Percentiles rank a stretch among this genome's conserved stretches.
These are phyloP conservation scores for Leptopilina clavipes DNA, from an alignment of 1,140 invertebrate species.

Conservation along the genomic window DNA sequence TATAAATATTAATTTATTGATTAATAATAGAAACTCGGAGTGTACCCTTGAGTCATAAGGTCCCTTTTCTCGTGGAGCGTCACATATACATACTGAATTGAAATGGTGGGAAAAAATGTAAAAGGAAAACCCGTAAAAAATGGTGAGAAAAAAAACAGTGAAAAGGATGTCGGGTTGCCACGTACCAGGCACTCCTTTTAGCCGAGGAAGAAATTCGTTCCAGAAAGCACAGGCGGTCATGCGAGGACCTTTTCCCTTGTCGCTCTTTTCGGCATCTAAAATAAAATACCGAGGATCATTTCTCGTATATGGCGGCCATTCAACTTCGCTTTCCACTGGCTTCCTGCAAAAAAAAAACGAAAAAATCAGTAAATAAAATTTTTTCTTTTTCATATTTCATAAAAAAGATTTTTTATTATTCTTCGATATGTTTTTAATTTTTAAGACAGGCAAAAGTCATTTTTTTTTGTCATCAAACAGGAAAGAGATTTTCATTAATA, in stretches of 20 bases:
- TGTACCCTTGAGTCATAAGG: no score
- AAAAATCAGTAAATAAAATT: no score
- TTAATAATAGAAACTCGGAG: no score
- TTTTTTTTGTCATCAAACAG: no score
- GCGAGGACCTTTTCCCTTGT: conserved; percentile 85
- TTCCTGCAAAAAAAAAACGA: conserved; percentile 78
- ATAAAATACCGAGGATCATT: conserved; percentile 91
- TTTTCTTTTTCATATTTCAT: no score
- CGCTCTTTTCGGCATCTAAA: conserved; percentile 85
- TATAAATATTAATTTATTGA: no score
- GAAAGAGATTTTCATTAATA: no score
- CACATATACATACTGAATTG: no score
- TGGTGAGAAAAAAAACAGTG: not conserved
- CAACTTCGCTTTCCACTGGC: conserved; percentile 85
- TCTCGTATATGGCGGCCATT: conserved; percentile 92
- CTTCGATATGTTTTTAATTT: no score
- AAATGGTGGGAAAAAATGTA: not conserved
- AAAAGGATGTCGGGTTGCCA: conserved; percentile 36
- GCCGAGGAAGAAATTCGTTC: conserved; percentile 93
- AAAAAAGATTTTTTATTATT: no score
- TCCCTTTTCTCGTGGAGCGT: no score
- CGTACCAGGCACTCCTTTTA: conserved; percentile 83
- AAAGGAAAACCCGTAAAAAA: conserved; percentile 31
- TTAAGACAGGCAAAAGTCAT: no score
- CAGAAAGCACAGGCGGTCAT: conserved; percentile 94